These are phyloP conservation scores for Melanotaenia trifasciata DNA, from an alignment of 2,797 vertebrate species.

Conservation along the genomic window DNA sequence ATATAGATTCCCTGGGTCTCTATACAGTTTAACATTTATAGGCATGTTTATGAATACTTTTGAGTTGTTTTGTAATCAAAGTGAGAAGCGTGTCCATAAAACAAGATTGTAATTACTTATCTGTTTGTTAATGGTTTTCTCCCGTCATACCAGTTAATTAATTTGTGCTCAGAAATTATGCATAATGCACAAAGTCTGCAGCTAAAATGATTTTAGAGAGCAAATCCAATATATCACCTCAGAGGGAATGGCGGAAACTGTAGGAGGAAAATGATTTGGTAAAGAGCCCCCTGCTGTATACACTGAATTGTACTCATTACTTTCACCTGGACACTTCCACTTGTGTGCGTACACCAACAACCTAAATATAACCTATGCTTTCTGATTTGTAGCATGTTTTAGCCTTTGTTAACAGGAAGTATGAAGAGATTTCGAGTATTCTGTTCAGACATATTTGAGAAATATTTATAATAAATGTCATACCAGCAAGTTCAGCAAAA, in stretches of 20 bases:
- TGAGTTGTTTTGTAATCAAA: conserved; percentile 49
- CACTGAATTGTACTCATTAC: conserved; percentile 19
- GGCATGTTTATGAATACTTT: conserved; percentile 63
- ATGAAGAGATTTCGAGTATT: neutral
- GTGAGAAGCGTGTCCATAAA: conserved; percentile 63
- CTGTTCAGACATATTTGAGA: neutral
- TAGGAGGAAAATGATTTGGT: conserved; percentile 62
- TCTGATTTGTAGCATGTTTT: conserved; percentile 11
- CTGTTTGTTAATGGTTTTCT: conserved; percentile 71
- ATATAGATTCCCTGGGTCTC: conserved; percentile 65
- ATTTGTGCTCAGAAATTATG: conserved; percentile 72
- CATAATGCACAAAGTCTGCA: conserved; percentile 69
- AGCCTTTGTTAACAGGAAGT: neutral
- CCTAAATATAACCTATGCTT: conserved; percentile 8
- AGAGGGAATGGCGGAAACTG: conserved; percentile 56
- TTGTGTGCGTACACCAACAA: neutral
- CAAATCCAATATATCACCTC: conserved; percentile 72
- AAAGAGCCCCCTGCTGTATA: conserved; percentile 56
- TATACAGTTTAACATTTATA: conserved; percentile 54
- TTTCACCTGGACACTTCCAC: conserved; percentile 18
- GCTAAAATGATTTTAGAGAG: conserved; percentile 71
- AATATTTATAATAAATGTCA: neutral
- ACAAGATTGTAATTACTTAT: conserved; percentile 75
- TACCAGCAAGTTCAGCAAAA: neutral
- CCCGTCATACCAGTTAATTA: conserved; percentile 74